Evolutionary conservation across 2,888 invertebrate genomes (phyloP), one percentile per base, ranked within the genome.

Genomic region (Tetragonula carbonaria): DNA sequence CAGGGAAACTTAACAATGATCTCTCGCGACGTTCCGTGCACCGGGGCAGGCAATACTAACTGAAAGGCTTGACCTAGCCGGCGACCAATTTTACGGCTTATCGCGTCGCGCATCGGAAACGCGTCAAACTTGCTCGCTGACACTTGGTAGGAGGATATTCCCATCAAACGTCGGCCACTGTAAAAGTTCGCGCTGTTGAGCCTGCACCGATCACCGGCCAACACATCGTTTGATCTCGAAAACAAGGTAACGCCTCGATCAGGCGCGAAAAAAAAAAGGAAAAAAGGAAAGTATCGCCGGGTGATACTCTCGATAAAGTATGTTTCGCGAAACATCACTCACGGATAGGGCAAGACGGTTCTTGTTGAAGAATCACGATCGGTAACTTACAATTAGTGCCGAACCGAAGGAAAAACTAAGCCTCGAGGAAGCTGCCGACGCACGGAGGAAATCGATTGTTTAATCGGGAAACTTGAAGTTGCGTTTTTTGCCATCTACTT

Each of bases 111-210:
- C 72, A 79, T 81, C 72, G 80, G 53, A 71, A 79, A 80, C 82
- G 53, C 81, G 67, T 80, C 28, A 80, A 80, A 82, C 55, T 74
- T 53, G 63, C 68, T 23, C 51, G 51, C 80, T 70, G 82, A 80
- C 80, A 82, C 80, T 82, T 65, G 73, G 65, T 73, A 70, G 70
- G 80, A 70, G 70, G 80, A 82, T 74, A 80, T 80, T 82, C 81
- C 70, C 65, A 74, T 80, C 81, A 66, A 70, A 68, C 81, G 68
- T 80, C 70, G 53, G 21, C 63, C 70, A 70, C 57, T 81, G 63
- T 82, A 82, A 82, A 82, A 82, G 65, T 38, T 28, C 50, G 16
- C 55, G 67, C 63, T 62, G 73, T 23, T 72, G 71, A 53, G 66
- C 80, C 23, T 33, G 16, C 55, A 72, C 28, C n/a, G 57, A 55